Base-by-base conservation (phyloP, 2,797 vertebrate genomes). In the Phaenicophaeus curvirostris region DNA sequence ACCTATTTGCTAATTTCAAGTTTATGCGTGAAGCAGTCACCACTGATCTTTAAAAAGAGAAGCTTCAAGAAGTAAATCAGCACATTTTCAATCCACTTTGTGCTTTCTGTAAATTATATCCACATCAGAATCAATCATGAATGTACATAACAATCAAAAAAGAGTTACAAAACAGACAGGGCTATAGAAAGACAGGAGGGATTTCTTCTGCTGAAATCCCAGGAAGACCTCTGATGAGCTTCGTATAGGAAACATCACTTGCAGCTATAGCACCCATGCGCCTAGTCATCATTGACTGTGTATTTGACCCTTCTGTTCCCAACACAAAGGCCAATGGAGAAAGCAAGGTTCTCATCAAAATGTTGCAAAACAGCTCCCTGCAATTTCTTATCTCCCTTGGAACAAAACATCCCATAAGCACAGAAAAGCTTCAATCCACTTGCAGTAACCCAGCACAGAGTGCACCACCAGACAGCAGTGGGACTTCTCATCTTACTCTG, bases 401-500 rank as follows among this genome's bases (percentile, higher is more conserved):
- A 90, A 86, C 48, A 84, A 73, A 82, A 74, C 30, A 30, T 74
- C 89, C 53, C 87, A 54, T 16, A 67, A 65, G 68, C 4, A 58
- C 23, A 90, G 67, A 66, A 78, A 11, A 78, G 42, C 51, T 78
- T 51, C 50, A 92, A 85, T 71, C 39, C 67, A 42, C 41, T 46
- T 58, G 46, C 31, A 50, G 61, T 63, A 85, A 46, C n/a, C 31
- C 67, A 82, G 39, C 42, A 62, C 25, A 81, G 61, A 80, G 13
- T 6, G 6, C 55, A 41, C 58, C 24, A 25, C 58, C 62, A 85
- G 71, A 65, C 53, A 91, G 93, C 81, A 57, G 8, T 53, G 82
- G 78, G 87, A 88, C 37, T 94, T 92, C 94, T 95, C 95, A 87
- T 67, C 31, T 96, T 93, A 90, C 92, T 19, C 53, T 1, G 2